Base-by-base conservation (phyloP, 2,888 invertebrate species). In the Hermaeophaga mercurialis region DNA sequence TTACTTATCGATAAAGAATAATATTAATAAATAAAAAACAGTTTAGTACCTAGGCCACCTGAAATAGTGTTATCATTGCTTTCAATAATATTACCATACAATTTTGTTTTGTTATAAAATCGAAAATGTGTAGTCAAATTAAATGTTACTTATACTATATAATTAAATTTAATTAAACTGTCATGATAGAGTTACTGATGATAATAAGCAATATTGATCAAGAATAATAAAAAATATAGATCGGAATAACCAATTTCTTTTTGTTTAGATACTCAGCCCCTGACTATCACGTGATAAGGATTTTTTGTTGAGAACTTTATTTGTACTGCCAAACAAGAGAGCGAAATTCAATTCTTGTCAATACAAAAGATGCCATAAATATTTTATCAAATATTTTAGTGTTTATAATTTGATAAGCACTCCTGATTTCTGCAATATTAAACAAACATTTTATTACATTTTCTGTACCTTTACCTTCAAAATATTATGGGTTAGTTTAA, bases 381-480 rank as follows among this genome's bases (percentile, higher is more conserved):
- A 60, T 60, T 59, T 63, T 63, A 63, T 63, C 63, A 49, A 57
- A 55, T 56, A 58, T 62, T 54, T 12, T 24, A 60, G 58, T 69
- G 61, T 68, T 70, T 68, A 64, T 63, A 60, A 58, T 66, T 64
- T 67, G 70, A 70, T 70, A 70, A 67, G 68, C 68, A 59, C 70
- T 63, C 70, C 70, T 67, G 63, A 68, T 65, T 69, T 67, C 66
- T 66, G 66, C 66, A 67, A 64, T 66, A 64, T 66, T 62, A 61
- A 66, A 61, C 58, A 63, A 64, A 62, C 56, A 64, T 58, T 61
- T 54, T 60, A 52, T 56, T 64, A 46, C 11, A 33, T n/a, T 28
- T n/a, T n/a, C 28, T 28, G 3, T 28, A 28, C 28, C 28, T 28
- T 28, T 33, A 56, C 1, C 22, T 41, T 56, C 33, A 22, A 18